phyloP scores from a whole-genome alignment of 2,113 vertebrate species.

The Leucopternis melanops region DNA sequence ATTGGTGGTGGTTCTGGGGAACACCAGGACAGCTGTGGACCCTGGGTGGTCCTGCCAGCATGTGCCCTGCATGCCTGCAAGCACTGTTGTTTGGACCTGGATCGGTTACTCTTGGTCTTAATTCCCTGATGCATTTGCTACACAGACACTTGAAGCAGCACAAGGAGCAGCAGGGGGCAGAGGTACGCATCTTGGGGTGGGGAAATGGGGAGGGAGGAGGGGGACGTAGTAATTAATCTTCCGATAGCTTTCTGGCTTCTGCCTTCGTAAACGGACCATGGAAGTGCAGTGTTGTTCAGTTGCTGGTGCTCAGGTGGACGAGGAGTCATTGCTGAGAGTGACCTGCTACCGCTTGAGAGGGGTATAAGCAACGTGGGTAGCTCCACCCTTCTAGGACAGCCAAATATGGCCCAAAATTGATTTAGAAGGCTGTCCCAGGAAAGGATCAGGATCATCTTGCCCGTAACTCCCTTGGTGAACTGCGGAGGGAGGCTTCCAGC shows the following conservation, averaged over 20 bases:
- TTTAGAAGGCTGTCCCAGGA: neutral
- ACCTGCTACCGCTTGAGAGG: neutral
- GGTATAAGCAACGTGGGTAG: neutral
- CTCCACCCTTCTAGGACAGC: neutral
- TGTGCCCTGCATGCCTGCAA: neutral
- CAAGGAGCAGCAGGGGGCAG: neutral
- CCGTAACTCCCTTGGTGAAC: neutral
- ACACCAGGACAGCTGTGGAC: neutral
- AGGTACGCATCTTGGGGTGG: no score
- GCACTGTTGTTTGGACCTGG: neutral
- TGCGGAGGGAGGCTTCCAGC: neutral
- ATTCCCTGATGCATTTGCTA: neutral
- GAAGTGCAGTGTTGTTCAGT: neutral
- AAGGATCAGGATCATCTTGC: neutral
- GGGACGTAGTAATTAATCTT: fast-evolving
- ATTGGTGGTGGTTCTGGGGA: neutral
- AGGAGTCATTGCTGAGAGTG: neutral
- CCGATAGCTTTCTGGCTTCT: neutral
- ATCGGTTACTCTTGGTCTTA: neutral
- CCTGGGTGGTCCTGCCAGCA: neutral
- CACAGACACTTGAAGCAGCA: neutral
- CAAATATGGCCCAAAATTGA: neutral
- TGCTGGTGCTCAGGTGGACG: neutral
- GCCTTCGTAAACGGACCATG: fast-evolving
- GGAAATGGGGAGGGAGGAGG: neutral